phyloP scores from a whole-genome alignment of 2,113 vertebrate species.

The Pao palembangensis region DNA sequence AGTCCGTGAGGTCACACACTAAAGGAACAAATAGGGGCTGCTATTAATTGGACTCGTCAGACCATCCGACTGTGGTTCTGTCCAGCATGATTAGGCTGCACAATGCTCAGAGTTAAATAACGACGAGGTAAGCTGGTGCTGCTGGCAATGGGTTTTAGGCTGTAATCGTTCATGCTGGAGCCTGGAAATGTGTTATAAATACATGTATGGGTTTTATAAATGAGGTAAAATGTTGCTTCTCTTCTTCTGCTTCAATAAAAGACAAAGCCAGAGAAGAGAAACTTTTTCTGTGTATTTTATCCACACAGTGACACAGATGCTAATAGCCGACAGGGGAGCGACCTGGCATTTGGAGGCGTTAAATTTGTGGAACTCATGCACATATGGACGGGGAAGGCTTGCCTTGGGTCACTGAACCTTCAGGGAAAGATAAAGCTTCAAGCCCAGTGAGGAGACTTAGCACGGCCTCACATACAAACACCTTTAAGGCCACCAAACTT shows the following conservation, averaged over 20 bases:
- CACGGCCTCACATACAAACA: not conserved
- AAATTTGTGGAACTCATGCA: constrained; percentile 14
- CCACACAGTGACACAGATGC: not conserved
- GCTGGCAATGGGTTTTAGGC: too few relatives aligned
- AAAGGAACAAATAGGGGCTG: not conserved
- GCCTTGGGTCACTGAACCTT: constrained; percentile 18
- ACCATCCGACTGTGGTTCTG: not conserved
- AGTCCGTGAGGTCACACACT: constrained; percentile 26
- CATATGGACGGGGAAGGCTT: constrained; percentile 12
- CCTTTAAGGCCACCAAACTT: constrained; percentile 16
- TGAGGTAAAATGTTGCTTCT: too few relatives aligned
- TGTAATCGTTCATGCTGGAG: too few relatives aligned
- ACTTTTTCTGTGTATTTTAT: not conserved
- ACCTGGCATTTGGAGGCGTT: constrained; percentile 2
- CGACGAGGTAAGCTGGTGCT: too few relatives aligned
- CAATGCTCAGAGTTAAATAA: too few relatives aligned
- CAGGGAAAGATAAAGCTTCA: constrained; percentile 21
- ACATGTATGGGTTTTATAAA: too few relatives aligned
- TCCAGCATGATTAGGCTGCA: too few relatives aligned
- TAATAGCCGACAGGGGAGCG: not conserved
- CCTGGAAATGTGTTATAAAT: too few relatives aligned
- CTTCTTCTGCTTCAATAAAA: too few relatives aligned
- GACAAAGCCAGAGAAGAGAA: too few relatives aligned
- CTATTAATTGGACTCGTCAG: constrained; percentile 4
- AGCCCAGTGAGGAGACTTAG: constrained; percentile 14